phyloP scores from a whole-genome alignment of 2,888 invertebrate species.

The Polymixis flavicincta region DNA sequence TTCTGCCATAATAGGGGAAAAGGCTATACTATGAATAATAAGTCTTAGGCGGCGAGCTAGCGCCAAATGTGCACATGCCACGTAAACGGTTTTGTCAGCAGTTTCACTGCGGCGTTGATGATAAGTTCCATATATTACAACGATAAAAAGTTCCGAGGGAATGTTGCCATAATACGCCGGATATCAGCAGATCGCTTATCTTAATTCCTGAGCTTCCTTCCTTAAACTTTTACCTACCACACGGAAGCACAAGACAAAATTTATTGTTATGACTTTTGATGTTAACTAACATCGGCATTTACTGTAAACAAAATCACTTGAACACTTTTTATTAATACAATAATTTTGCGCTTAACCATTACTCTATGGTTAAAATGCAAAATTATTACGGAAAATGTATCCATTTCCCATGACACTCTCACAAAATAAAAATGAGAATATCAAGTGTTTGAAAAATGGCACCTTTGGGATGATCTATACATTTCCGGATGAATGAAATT shows the following conservation, averaged over 20 bases:
- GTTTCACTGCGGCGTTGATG: constrained; percentile 2
- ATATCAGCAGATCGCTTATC: constrained; percentile 38
- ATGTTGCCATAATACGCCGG: constrained; percentile 15
- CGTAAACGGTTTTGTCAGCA: neutral
- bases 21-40: constrained; percentile 55
- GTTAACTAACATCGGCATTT: neutral
- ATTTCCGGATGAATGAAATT: constrained; percentile 39
- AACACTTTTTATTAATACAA: neutral
- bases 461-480: constrained; percentile 34
- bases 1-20: constrained; percentile 30
- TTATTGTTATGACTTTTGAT: constrained; percentile 30
- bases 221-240: constrained; percentile 5
- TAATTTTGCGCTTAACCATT: constrained; percentile 1
- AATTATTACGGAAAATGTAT: constrained; percentile 24
- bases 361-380: constrained; percentile 3
- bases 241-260: constrained; percentile 23
- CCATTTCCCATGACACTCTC: constrained; percentile 24
- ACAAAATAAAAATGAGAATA: constrained; percentile 34
- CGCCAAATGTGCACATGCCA: neutral
- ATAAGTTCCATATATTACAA: constrained; percentile 13
- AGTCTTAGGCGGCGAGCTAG: constrained; percentile 45
- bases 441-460: constrained; percentile 50
- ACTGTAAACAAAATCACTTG: neutral
- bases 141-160: constrained; percentile 5
- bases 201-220: constrained; percentile 30